These are phyloP conservation scores for Macropodus opercularis DNA, from an alignment of 2,797 vertebrate species.

Conservation along the genomic window DNA sequence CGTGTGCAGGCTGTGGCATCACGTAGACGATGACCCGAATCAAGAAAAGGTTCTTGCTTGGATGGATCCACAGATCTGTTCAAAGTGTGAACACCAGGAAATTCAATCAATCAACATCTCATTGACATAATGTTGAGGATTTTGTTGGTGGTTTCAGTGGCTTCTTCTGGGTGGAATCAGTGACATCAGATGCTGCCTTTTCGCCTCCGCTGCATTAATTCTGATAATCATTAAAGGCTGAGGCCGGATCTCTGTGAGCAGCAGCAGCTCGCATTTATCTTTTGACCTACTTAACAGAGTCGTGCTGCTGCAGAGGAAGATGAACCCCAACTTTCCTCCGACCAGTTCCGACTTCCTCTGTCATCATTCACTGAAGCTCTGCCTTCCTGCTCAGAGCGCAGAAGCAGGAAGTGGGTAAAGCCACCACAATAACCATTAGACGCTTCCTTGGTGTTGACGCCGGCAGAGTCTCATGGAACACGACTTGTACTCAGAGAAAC, in stretches of 20 bases:
- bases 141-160: too few species aligned
- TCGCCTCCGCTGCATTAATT: not conserved
- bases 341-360: slow-evolving; percentile 66
- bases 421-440: slow-evolving; percentile 59
- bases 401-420: slow-evolving; percentile 74
- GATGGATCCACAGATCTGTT: too few species aligned
- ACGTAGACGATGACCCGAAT: too few species aligned
- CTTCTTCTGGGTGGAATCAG: too few species aligned
- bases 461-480: slow-evolving; percentile 50
- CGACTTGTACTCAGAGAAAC: slow-evolving; percentile 8
- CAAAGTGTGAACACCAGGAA: too few species aligned
- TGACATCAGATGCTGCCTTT: not conserved
- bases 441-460: slow-evolving; percentile 57
- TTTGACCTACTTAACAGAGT: slow-evolving; percentile 49
- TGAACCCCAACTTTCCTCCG: slow-evolving; percentile 19
- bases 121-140: too few species aligned
- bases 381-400: too few species aligned
- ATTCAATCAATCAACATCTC: too few species aligned
- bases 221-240: not conserved
- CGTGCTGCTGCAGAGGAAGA: slow-evolving; percentile 6
- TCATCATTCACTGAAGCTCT: slow-evolving; percentile 39
- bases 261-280: not conserved
- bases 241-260: not conserved
- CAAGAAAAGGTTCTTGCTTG: too few species aligned
- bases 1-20: too few species aligned